Evolutionary conservation across 2,888 invertebrate species (phyloP), one percentile per base, ranked within the genome.

Genomic region (Rotaria socialis): DNA sequence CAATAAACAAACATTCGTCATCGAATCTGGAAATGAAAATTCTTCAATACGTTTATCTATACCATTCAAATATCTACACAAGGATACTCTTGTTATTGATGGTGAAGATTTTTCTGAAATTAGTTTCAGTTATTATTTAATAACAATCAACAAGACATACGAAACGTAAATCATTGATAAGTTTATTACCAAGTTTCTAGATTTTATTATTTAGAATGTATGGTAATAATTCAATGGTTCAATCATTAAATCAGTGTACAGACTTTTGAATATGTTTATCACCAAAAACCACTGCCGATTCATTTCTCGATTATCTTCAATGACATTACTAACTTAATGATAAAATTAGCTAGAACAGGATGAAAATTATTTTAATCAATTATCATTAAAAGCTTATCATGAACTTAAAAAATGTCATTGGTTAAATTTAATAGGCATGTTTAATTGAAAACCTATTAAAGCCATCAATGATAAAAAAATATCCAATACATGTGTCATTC

Each of bases 321-420:
- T 8, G 2, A 43, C 22, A 47, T n/a, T 24, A 47, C 24, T 2
- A 80, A 43, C n/a, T 8, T 1, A 24, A 80, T 80, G 80, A 47
- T 43, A 10, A 2, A 43, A n/a, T n/a, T 80, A 11, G 47, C 80
- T 47, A n/a, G 8, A 80, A 80, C 24, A 80, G 5, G 10, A 47
- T 47, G 80, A 80, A 47, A 7, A 24, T 10, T 2, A 10, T 4
- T 80, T 80, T 47, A 47, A 80, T 80, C 22, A 80, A 19, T 10
- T 80, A 43, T 10, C 43, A n/a, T 80, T 80, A 47, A n/a, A 80
- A 47, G 4, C 24, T 16, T 80, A 14, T 80, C 1, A 80, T n/a
- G n/a, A 80, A 80, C 35, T 80, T 19, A n/a, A 80, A 47, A 80
- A 47, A 43, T 47, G n/a, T 80, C 80, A 80, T 80, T 80, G 43